Conservation (phyloP, 2,113 vertebrate species). For the Ibidorhyncha struthersii region DNA sequence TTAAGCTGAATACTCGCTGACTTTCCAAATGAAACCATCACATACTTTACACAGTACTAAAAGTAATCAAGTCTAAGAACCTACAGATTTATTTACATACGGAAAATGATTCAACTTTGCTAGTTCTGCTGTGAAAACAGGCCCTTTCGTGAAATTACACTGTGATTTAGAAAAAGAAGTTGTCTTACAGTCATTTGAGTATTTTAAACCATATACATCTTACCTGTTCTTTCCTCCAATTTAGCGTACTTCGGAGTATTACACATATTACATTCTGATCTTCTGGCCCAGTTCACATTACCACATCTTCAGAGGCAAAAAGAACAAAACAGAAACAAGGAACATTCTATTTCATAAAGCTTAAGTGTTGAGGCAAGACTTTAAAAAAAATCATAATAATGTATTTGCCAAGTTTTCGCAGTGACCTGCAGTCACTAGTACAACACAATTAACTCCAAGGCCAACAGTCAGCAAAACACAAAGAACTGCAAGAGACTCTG, state of each 20-base stretch:
- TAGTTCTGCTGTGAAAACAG: not conserved
- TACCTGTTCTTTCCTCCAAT: constrained; percentile 96
- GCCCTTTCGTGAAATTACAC: not conserved
- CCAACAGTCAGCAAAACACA: not conserved
- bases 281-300: constrained; percentile 97
- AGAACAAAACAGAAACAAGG: not conserved
- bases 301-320: constrained; percentile 82
- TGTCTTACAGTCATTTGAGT: not conserved
- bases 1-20: rapidly evolving
- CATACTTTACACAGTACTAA: too few relatives aligned
- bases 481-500: not conserved
- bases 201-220: not conserved
- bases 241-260: constrained; percentile 99
- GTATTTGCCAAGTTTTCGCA: not conserved
- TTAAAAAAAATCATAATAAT: not conserved
- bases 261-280: constrained; percentile 99
- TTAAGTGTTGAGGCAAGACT: not conserved
- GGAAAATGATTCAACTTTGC: rapidly evolving
- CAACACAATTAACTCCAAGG: not conserved
- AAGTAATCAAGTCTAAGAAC: rapidly evolving
- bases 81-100: rapidly evolving
- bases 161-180: rapidly evolving
- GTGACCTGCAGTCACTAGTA: not conserved
- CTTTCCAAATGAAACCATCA: not conserved
- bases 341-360: not conserved